Evolutionary conservation across 2,888 invertebrate genomes (phyloP).

Genomic region (Eupithecia inturbata): DNA sequence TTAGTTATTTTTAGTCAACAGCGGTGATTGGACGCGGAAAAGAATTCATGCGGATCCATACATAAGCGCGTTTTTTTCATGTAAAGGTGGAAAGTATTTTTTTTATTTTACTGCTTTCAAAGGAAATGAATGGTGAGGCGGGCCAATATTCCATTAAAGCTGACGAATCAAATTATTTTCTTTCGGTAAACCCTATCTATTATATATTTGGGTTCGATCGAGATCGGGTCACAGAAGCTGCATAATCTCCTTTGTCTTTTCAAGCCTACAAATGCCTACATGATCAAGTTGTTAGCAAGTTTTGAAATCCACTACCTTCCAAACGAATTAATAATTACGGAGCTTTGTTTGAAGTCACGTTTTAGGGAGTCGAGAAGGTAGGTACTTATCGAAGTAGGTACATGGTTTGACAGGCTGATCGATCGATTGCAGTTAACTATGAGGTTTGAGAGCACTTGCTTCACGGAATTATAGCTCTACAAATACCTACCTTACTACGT

Average conservation of each 20-base stretch:
- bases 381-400: slow-evolving; percentile 19
- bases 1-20: too few relatives aligned
- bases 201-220: too few relatives aligned
- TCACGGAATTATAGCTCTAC: slow-evolving; percentile 16
- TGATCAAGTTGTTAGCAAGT: slow-evolving; percentile 46
- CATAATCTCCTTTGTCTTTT: background rate
- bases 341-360: slow-evolving; percentile 68
- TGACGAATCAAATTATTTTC: background rate
- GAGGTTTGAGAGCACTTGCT: slow-evolving; percentile 29
- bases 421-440: slow-evolving; percentile 51
- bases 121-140: too few relatives aligned
- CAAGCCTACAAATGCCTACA: slow-evolving; percentile 8
- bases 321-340: slow-evolving; percentile 65
- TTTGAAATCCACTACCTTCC: slow-evolving; percentile 58
- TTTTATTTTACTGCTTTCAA: too few relatives aligned
- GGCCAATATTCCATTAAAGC: too few relatives aligned
- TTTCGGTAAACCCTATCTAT: too few relatives aligned
- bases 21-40: background rate
- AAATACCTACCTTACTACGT: background rate
- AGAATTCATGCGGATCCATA: too few relatives aligned
- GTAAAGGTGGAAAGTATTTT: too few relatives aligned
- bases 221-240: background rate
- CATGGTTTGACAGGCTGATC: slow-evolving; percentile 58
- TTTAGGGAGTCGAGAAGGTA: slow-evolving; percentile 48
- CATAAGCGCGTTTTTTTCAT: too few relatives aligned